phyloP scores from a whole-genome alignment of 1,140 invertebrate genomes.

The Sycobia sp. region DNA sequence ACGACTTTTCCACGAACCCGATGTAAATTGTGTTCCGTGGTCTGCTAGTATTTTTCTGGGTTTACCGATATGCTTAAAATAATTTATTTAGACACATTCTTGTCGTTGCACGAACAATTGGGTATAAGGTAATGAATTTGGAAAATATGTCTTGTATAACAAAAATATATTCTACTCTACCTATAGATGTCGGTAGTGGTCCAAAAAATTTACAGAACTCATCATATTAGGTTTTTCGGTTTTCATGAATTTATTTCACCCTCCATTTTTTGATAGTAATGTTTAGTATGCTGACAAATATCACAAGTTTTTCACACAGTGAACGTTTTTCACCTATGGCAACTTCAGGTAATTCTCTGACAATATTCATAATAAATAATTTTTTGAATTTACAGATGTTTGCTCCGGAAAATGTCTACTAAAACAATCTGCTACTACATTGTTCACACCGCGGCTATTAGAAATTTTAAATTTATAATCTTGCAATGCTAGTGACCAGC shows the following conservation, averaged over 20 bases:
- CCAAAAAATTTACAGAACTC: constrained; percentile 21
- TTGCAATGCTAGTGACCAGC: constrained; percentile 55
- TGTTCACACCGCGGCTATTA: constrained; percentile 20
- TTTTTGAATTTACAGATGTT: neutral
- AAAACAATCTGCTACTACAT: constrained; percentile 38
- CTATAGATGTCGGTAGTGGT: constrained; percentile 1
- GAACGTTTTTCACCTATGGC: neutral
- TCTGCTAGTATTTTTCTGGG: too few species aligned
- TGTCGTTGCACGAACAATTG: neutral
- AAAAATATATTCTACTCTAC: constrained; percentile 14
- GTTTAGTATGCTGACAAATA: constrained; percentile 21
- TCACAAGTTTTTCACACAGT: constrained; percentile 4
- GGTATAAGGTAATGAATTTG: too few species aligned
- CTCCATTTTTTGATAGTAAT: constrained; percentile 1
- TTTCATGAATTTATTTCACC: neutral
- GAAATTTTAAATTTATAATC: too few species aligned
- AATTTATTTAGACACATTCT: too few species aligned
- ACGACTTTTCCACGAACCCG: too few species aligned
- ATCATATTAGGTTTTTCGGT: neutral
- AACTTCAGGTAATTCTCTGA: neutral
- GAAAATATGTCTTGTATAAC: constrained; percentile 12
- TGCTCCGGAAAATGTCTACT: too few species aligned
- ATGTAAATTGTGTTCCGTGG: too few species aligned
- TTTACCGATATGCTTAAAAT: too few species aligned
- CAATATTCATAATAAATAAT: too few species aligned